Conservation (phyloP, 2,113 vertebrate genomes). For the Carassius gibelio region DNA sequence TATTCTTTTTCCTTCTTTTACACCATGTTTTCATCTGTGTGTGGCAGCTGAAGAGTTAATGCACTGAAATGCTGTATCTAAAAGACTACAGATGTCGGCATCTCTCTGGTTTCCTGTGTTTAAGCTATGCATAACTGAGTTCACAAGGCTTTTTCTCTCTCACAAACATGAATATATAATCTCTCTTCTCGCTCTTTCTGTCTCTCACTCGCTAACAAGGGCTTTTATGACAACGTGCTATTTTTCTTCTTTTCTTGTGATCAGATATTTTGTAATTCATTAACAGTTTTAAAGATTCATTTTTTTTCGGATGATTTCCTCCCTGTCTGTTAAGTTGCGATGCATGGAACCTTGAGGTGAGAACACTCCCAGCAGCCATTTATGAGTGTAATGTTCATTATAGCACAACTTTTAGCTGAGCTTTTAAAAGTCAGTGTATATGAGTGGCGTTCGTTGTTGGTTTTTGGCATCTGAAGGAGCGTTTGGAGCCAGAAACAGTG, state of each 20-base stretch:
- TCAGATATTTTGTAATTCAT: neutral
- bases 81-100: conserved; percentile 55
- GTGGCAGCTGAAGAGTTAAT: conserved; percentile 36
- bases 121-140: conserved; percentile 45
- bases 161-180: neutral
- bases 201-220: neutral
- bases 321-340: neutral
- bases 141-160: neutral
- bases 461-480: neutral
- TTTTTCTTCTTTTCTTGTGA: neutral
- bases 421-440: no score
- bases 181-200: neutral
- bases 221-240: neutral
- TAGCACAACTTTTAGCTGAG: no score
- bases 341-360: neutral
- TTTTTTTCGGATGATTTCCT: neutral
- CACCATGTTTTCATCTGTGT: neutral
- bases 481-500: neutral
- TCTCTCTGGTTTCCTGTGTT: conserved; percentile 59
- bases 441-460: no score
- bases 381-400: neutral
- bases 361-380: neutral
- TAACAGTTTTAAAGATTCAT: neutral
- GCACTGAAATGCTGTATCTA: conserved; percentile 40
- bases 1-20: neutral